Evolutionary conservation across 2,113 vertebrate genomes (phyloP).

Genomic region (Dasyurus viverrinus): DNA sequence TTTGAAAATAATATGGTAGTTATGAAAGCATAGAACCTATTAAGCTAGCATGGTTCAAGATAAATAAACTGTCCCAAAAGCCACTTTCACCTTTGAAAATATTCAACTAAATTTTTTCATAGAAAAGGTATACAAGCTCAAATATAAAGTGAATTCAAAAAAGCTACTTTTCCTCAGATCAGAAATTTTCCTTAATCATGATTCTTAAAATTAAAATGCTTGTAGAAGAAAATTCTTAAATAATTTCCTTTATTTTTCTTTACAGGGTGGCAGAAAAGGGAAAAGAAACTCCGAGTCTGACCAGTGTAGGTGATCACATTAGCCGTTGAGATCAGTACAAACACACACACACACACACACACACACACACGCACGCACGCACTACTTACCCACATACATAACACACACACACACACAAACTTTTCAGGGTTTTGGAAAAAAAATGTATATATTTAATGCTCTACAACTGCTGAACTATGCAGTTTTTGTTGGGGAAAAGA

Average conservation of each 20-base stretch:
- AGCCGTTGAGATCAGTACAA: conserved; percentile 67
- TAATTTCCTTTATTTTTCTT: conserved; percentile 70
- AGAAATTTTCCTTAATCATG: conserved; percentile 19
- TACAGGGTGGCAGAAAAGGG: conserved; percentile 92
- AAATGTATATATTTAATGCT: conserved; percentile 81
- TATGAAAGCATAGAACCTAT: neutral
- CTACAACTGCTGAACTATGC: conserved; percentile 80
- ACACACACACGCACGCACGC: neutral
- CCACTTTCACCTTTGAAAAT: neutral
- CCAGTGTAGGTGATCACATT: conserved; percentile 85
- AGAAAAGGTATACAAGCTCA: neutral
- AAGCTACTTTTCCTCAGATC: conserved; percentile 17
- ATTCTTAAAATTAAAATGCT: conserved; percentile 53
- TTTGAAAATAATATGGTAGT: conserved; percentile 37
- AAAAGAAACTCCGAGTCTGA: conserved; percentile 90
- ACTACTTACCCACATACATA: neutral
- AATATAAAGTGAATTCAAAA: conserved; percentile 41
- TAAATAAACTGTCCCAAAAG: neutral
- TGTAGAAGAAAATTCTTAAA: conserved; percentile 43
- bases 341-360: conserved; percentile 28
- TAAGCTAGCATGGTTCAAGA: neutral
- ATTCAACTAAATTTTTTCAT: neutral
- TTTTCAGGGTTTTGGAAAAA: conserved; percentile 82
- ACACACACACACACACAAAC: neutral
- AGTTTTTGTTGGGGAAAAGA: conserved; percentile 77